Base-by-base conservation (phyloP, 2,113 vertebrate genomes). In the Lanius ludovicianus region DNA sequence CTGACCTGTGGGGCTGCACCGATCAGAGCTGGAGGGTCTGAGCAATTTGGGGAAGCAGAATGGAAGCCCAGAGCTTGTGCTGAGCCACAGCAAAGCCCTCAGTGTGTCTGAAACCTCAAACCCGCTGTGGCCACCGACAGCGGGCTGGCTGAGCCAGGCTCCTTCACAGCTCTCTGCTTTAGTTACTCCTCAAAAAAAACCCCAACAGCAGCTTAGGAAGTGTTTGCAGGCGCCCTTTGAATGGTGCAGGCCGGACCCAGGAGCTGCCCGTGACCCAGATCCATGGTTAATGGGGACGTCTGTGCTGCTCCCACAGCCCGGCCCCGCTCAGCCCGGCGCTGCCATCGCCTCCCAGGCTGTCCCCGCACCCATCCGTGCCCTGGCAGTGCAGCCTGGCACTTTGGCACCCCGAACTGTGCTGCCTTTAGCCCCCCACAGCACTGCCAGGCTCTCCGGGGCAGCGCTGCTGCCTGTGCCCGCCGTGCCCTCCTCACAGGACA, bases 231-330 rank as follows among this genome's bases (percentile, higher is more conserved):
- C 39, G 19, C 56, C 60, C 25, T 28, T 2, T 1, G 87, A 70
- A 74, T 4, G 31, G 71, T 7, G 27, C 49, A 44, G 47, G 60
- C 74, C 0, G 16, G 89, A 46, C 37, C 15, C 22, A 39, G 2
- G 71, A 91, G 93, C 93, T 27, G 65, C 33, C 33, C 3, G 4
- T 92, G 96, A 86, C 93, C 84, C 28, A 89, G 84, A 84, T 89
- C 56, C 60, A 25, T 25, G 77, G 68, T 35, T 67, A 87, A 89
- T 62, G 68, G 93, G 35, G 57, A 42, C 24, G 39, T 76, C 75
- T 4, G 21, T 42, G 86, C 83, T 35, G 89, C 49, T 79, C 88
- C 88, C 52, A n/a, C 42, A 41, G 85, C 88, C 7, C 55, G 76
- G 63, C 41, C 22, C 42, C 0, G 4, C 82, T 81, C 62, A 67